Percentiles rank a stretch among this genome's conserved stretches.
Evolutionary conservation across 2,797 vertebrate genomes (phyloP).

Genomic region (Cossypha niveicapilla): DNA sequence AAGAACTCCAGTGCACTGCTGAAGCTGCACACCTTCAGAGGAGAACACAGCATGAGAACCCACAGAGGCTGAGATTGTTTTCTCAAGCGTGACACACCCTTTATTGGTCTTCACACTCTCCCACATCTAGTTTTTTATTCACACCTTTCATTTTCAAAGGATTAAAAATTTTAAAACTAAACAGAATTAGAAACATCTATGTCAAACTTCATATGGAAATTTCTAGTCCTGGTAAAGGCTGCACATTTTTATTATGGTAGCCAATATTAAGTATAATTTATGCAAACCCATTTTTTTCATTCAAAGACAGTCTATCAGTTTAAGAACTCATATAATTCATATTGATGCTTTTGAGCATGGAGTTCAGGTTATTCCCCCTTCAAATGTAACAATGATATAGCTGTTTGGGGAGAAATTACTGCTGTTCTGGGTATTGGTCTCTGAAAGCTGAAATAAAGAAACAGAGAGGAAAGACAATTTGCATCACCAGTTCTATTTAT

Average conservation of each 20-base stretch:
- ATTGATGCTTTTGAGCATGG: not conserved
- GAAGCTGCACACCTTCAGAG: not conserved
- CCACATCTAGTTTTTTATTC: not conserved
- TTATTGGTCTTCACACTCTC: not conserved
- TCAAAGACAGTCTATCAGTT: not conserved
- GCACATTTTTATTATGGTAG: not conserved
- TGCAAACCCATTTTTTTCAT: not conserved
- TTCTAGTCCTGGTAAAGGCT: not conserved
- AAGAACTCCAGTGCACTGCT: not conserved
- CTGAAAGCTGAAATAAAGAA: conserved; percentile 2
- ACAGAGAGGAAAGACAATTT: not conserved
- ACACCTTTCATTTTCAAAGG: not conserved
- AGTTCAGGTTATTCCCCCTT: not conserved
- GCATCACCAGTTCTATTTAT: not conserved
- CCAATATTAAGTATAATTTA: not conserved
- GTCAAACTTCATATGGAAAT: not conserved
- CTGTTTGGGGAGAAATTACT: not conserved
- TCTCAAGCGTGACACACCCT: not conserved
- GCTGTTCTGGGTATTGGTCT: not conserved
- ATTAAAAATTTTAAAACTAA: not conserved
- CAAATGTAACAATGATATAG: not conserved
- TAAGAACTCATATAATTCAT: not conserved
- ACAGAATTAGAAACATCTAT: not conserved
- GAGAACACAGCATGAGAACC: not conserved
- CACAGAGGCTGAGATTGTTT: not conserved